These are phyloP conservation scores for Elegia similella DNA, from an alignment of 2,888 invertebrate genomes.

Conservation along the genomic window DNA sequence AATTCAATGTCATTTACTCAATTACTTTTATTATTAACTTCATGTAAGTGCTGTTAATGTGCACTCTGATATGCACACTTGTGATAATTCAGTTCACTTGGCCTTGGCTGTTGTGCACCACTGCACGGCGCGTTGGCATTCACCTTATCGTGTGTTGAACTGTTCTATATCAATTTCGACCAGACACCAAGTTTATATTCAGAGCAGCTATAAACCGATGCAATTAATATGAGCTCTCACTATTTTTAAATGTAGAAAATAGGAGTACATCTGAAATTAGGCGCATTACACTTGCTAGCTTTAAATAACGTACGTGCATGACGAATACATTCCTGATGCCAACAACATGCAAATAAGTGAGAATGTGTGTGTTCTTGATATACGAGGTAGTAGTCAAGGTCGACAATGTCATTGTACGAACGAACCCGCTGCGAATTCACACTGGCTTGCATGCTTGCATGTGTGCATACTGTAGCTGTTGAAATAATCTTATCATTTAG, in stretches of 20 bases:
- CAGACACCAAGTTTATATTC: conserved; percentile 43
- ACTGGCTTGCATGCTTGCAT: conserved; percentile 48
- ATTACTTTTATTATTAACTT: not conserved
- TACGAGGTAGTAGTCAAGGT: conserved; percentile 77
- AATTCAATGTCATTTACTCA: conserved; percentile 7
- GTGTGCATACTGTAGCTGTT: conserved; percentile 49
- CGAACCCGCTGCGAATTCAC: conserved; percentile 62
- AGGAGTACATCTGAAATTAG: conserved; percentile 40
- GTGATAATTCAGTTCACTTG: conserved; percentile 52
- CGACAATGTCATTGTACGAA: conserved; percentile 79
- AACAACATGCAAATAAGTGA: conserved; percentile 23
- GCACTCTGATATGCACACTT: conserved; percentile 33
- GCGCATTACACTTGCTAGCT: conserved; percentile 52
- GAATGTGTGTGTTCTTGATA: conserved; percentile 50
- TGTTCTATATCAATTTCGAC: conserved; percentile 52
- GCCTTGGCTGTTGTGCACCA: conserved; percentile 66
- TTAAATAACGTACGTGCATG: conserved; percentile 51
- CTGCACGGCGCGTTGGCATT: conserved; percentile 56
- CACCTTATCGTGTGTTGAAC: conserved; percentile 80
- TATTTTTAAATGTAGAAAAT: conserved; percentile 29
- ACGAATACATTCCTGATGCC: conserved; percentile 58
- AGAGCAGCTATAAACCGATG: conserved; percentile 31
- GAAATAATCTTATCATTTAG: conserved; percentile 81
- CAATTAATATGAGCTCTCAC: conserved; percentile 29
- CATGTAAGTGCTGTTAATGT: conserved; percentile 18